Conservation (phyloP, 2,888 invertebrate genomes). For the Himalopsyche kuldschensis region DNA sequence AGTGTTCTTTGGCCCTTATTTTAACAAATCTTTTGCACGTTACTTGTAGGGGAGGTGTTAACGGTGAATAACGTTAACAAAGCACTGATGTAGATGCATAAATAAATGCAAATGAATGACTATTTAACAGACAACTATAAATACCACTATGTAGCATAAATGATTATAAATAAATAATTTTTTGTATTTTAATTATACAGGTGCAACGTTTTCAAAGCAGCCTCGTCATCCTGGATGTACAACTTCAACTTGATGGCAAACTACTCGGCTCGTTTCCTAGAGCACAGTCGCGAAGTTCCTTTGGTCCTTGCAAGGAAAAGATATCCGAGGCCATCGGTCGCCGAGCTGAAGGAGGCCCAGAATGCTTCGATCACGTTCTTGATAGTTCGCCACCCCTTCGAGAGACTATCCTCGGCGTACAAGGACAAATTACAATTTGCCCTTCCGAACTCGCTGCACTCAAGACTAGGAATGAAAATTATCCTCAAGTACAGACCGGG, state of each 20-base stretch:
- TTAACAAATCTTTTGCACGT: too few species aligned
- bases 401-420: slow-evolving; percentile 78
- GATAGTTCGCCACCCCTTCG: slow-evolving; percentile 80
- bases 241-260: slow-evolving; percentile 86
- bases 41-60: too few species aligned
- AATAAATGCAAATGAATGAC: too few species aligned
- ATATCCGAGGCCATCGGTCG: slow-evolving; percentile 74
- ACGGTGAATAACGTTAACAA: too few species aligned
- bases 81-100: too few species aligned
- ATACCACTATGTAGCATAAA: too few species aligned
- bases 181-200: slow-evolving; percentile 45
- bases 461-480: slow-evolving; percentile 77
- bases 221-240: slow-evolving; percentile 92
- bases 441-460: slow-evolving; percentile 79
- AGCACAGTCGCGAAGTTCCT: slow-evolving; percentile 76
- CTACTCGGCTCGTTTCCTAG: slow-evolving; percentile 74
- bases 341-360: slow-evolving; percentile 73
- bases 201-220: slow-evolving; percentile 82
- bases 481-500: slow-evolving; percentile 69
- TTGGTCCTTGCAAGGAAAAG: slow-evolving; percentile 76
- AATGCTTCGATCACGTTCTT: slow-evolving; percentile 78
- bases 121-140: too few species aligned
- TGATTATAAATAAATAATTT: neutral
- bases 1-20: too few species aligned
- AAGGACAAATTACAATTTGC: slow-evolving; percentile 84